phyloP scores from a whole-genome alignment of 1,140 invertebrate genomes.

The Bradysia coprophila region DNA sequence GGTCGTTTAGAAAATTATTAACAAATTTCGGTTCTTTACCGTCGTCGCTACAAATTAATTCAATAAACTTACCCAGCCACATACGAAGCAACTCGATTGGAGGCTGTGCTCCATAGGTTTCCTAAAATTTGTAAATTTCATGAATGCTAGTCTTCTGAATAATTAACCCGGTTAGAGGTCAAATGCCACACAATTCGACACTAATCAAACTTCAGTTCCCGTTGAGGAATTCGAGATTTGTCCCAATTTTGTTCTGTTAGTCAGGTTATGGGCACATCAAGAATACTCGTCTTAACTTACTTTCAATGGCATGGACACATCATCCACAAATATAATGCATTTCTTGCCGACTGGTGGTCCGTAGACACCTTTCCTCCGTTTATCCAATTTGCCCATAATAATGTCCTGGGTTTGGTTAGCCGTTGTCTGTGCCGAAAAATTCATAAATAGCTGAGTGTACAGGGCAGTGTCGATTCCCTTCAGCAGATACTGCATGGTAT shows the following conservation, averaged over 20 bases:
- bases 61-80: too few species aligned
- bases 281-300: too few species aligned
- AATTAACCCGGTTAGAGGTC: too few species aligned
- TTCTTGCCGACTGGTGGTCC: slow-evolving; percentile 81
- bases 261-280: too few species aligned
- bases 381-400: slow-evolving; percentile 89
- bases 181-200: too few species aligned
- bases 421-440: slow-evolving; percentile 86
- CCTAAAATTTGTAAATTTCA: slow-evolving; percentile 14
- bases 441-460: slow-evolving; percentile 74
- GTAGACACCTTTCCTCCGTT: slow-evolving; percentile 83
- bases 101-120: slow-evolving; percentile 78
- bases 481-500: slow-evolving; percentile 67
- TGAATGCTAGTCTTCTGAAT: background rate
- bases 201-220: too few species aligned
- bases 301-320: slow-evolving; percentile 79
- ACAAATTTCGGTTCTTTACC: too few species aligned
- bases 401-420: slow-evolving; percentile 90
- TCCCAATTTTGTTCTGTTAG: too few species aligned
- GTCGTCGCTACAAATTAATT: too few species aligned
- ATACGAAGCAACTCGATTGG: slow-evolving; percentile 82
- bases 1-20: too few species aligned
- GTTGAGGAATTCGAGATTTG: too few species aligned
- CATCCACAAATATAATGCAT: slow-evolving; percentile 83
- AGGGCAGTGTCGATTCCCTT: slow-evolving; percentile 61